Conservation (phyloP, 2,113 vertebrate species). For the Caretta caretta region DNA sequence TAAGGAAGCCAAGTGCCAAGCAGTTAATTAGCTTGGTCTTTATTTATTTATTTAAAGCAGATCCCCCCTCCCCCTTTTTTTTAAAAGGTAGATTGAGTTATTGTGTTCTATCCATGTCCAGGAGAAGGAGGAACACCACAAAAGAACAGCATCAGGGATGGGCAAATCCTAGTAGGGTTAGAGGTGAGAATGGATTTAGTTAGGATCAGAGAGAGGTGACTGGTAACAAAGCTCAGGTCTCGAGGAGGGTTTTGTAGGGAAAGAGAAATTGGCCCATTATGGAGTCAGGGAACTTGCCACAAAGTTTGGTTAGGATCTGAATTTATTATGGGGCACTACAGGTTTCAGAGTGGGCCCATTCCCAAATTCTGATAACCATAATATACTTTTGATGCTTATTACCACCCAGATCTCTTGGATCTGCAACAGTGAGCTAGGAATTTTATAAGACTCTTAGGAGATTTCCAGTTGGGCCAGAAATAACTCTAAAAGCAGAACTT, state of each 20-base stretch:
- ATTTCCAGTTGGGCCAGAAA: not conserved
- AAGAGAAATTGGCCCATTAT: fast-evolving
- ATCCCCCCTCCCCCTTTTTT: not conserved
- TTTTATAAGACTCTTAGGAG: fast-evolving
- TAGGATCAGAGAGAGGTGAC: not conserved
- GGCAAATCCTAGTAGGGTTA: not conserved
- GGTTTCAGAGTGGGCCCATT: not conserved
- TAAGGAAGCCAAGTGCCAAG: not conserved
- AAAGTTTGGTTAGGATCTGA: not conserved
- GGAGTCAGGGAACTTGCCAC: not conserved
- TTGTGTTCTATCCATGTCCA: fast-evolving
- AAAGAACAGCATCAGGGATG: not conserved
- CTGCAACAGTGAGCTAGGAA: not conserved
- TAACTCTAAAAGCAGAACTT: not conserved
- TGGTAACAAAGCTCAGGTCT: not conserved
- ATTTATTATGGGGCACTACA: not conserved
- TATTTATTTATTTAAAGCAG: not conserved
- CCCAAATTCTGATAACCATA: not conserved
- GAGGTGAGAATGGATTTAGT: not conserved
- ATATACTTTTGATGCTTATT: not conserved
- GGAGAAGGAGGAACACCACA: not conserved
- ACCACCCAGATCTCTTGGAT: not conserved
- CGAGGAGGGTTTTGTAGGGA: not conserved
- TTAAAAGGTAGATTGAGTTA: not conserved
- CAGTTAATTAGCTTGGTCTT: not conserved